Conservation (phyloP, 2,797 vertebrate genomes). For the Adelosebastes latens region DNA sequence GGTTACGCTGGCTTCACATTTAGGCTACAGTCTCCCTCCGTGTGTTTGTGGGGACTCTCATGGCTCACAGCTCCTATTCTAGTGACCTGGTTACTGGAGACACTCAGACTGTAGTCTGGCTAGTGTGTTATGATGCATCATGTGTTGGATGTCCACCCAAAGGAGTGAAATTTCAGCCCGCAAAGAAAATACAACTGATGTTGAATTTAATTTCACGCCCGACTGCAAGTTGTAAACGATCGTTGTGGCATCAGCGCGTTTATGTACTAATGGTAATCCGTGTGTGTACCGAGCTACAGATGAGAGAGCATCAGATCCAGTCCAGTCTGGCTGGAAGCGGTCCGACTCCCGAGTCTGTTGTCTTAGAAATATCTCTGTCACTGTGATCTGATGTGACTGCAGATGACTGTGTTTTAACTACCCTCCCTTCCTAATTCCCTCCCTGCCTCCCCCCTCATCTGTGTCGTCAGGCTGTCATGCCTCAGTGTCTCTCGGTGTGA, state of each 20-base stretch:
- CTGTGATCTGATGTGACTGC: conserved; percentile 59
- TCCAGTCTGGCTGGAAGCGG: conserved; percentile 22
- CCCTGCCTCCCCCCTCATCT: conserved; percentile 31
- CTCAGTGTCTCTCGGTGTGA: conserved; percentile 47
- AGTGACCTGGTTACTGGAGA: conserved; percentile 35
- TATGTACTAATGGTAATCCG: not conserved
- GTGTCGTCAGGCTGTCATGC: conserved; percentile 52
- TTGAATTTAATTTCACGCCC: not conserved
- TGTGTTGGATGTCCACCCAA: not conserved
- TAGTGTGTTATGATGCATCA: not conserved
- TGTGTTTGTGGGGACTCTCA: conserved; percentile 18
- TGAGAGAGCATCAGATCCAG: not conserved
- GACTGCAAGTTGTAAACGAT: not conserved
- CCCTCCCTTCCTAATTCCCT: conserved; percentile 13
- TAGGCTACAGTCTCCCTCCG: not conserved
- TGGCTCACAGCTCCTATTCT: conserved; percentile 30
- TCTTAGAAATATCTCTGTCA: conserved; percentile 44
- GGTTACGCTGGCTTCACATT: conserved; percentile 14
- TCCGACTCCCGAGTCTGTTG: conserved; percentile 17
- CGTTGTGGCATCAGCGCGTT: not conserved
- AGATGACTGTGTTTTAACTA: conserved; percentile 51
- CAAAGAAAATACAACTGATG: not conserved
- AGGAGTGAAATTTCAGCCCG: not conserved
- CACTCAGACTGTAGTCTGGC: not conserved
- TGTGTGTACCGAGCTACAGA: conserved; percentile 5